Base-by-base conservation (phyloP, 1,140 invertebrate species). In the Drosophila asahinai region DNA sequence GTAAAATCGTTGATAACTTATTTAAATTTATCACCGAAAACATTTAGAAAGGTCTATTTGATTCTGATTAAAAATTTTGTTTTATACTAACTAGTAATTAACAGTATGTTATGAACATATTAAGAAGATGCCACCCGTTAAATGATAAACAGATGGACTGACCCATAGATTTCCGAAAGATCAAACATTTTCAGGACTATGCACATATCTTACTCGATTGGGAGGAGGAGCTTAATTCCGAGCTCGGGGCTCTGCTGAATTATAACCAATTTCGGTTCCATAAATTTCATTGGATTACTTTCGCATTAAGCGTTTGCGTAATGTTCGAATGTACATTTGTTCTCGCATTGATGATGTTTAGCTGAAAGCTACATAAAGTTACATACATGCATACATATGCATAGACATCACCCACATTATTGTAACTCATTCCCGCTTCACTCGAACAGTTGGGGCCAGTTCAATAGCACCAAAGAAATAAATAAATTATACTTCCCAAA, bases 281-380 rank as follows among this genome's bases (percentile, higher is more conserved):
- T 71, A 71, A 71, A 71, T 71, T 71, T 71, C 63, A 54, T 40
- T 38, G 63, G 64, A 71, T 71, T 55, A 71, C 66, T 71, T 71
- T 71, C 55, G 67, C 70, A 72, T 73, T 59, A 49, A 73, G 54
- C 38, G 54, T 73, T 60, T 73, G 45, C 67, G 70, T 73, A 72
- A 72, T 49, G 51, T 72, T 72, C 30, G 70, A 51, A 72, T 73
- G 70, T 51, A 72, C 54, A 73, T 73, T 51, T 73, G 54, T 60
- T 71, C 67, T 71, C 40, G 30, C 40, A 83, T 81, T 87, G 83
- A 80, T 86, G 77, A 87, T 86, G 77, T 86, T 91, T 67, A 65
- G 77, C 80, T 86, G 77, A 83, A 86, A 87, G 77, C 80, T 83
- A 76, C 81, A 72, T 76, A 86, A 82, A 82, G 64, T 68, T 76